Evolutionary conservation across 2,888 invertebrate species (phyloP).

Genomic region (Craniophora ligustri): DNA sequence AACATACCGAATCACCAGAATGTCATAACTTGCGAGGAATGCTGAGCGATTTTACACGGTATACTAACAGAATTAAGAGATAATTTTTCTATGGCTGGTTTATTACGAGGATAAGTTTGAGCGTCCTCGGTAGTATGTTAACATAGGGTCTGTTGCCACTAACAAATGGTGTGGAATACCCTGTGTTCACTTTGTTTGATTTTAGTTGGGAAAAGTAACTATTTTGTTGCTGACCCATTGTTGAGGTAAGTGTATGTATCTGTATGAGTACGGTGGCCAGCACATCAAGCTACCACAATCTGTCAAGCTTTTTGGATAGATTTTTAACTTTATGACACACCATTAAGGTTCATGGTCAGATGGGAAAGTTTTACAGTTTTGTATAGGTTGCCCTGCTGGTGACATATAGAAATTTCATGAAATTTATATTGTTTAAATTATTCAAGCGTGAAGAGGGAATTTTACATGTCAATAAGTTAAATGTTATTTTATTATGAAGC

Average conservation of each 20-base stretch:
- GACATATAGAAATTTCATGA: slow-evolving; percentile 11
- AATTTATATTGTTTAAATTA: not conserved
- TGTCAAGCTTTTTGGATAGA: too few relatives aligned
- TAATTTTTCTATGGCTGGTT: slow-evolving; percentile 11
- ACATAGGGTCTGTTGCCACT: slow-evolving; percentile 18
- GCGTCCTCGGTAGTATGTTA: slow-evolving; percentile 12
- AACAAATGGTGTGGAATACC: slow-evolving; percentile 27
- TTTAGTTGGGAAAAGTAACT: slow-evolving; percentile 7
- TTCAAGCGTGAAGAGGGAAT: slow-evolving; percentile 3
- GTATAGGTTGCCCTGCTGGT: too few relatives aligned
- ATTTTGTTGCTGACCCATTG: not conserved
- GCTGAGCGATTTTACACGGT: slow-evolving; percentile 27
- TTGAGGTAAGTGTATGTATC: slow-evolving; percentile 3
- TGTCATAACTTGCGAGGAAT: slow-evolving; percentile 25
- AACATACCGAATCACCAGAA: slow-evolving; percentile 21
- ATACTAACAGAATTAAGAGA: not conserved
- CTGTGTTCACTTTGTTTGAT: slow-evolving; percentile 19
- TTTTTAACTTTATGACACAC: too few relatives aligned
- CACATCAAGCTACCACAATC: too few relatives aligned
- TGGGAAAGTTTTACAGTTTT: too few relatives aligned
- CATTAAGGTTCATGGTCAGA: too few relatives aligned
- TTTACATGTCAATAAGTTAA: slow-evolving; percentile 3
- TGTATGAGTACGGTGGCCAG: too few relatives aligned
- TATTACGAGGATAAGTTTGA: slow-evolving; percentile 3
- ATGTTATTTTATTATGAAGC: not conserved